Evolutionary conservation across 2,888 invertebrate genomes (phyloP), one percentile per base, ranked within the genome.

Genomic region (Deilephila elpenor): DNA sequence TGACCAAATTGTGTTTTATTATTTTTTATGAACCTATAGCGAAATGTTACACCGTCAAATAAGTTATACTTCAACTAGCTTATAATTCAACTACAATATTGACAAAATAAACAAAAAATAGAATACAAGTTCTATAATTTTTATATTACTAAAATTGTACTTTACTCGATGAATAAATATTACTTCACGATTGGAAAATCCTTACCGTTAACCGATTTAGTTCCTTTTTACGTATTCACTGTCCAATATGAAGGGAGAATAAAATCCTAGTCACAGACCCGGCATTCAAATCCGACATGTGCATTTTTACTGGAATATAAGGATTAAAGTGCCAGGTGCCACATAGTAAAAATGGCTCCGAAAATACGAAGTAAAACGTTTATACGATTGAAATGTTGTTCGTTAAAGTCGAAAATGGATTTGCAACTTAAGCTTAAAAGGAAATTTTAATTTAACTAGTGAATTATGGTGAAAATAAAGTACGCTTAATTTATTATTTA

Each of bases 241-340:
- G 37, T 59, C 25, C 25, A 37, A 37, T 71, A 59, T 59, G 34
- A 56, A 71, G 11, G 59, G 20, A 59, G 76, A 83, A 84, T 83
- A 82, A 81, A 82, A 80, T 79, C 73, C 77, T 75, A 76, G 75
- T 75, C 78, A 72, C 76, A 77, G 78, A 80, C 75, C 76, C 77
- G 72, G 71, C 77, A 74, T 76, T 81, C 80, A 84, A 83, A 83
- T 81, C 83, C 79, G 77, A 84, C 88, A 85, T 84, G 83, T 87
- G 83, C 83, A 85, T 86, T 89, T 87, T 83, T 82, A 85, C 85
- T 87, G 79, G 77, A 82, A 82, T 79, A 79, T 77, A 51, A 74
- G 82, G 85, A 86, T 89, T 84, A 87, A 76, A 79, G 79, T 76
- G 80, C 61, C 82, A 83, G 82, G 82, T 83, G 81, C 77, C 67